Evolutionary conservation across 1,140 invertebrate species (phyloP).

Genomic region (Drosophila nigrodunni): DNA sequence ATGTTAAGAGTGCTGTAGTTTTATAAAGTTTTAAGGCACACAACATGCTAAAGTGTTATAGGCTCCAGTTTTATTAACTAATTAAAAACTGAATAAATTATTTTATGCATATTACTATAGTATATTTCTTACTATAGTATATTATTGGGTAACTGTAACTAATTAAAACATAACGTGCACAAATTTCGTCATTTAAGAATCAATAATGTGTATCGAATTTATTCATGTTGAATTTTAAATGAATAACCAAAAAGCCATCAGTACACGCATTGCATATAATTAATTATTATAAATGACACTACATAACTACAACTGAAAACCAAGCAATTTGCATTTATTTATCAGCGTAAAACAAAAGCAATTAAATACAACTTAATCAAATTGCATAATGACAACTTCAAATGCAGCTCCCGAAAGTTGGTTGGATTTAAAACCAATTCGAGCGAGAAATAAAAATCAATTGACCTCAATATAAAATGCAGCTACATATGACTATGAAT

Average conservation of each 20-base stretch:
- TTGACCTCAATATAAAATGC: conserved; percentile 61
- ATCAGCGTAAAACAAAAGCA: conserved; percentile 71
- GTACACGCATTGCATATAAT: conserved; percentile 53
- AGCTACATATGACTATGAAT: conserved; percentile 20
- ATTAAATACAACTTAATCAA: conserved; percentile 80
- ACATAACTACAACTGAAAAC: conserved; percentile 46
- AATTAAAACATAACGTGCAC: conserved; percentile 10
- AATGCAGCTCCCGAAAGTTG: conserved; percentile 47
- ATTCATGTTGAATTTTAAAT: conserved; percentile 34
- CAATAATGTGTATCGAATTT: conserved; percentile 10
- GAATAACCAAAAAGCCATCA: conserved; percentile 31
- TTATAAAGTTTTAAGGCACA: too few relatives aligned
- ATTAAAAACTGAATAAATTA: too few relatives aligned
- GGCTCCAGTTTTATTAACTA: too few relatives aligned
- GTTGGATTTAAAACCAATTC: neutral
- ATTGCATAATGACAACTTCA: conserved; percentile 73
- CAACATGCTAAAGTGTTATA: too few relatives aligned
- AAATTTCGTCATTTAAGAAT: conserved; percentile 1
- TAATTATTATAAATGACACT: conserved; percentile 65
- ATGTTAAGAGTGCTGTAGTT: neutral
- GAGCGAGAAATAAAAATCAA: conserved; percentile 44
- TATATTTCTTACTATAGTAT: neutral
- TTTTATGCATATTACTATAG: too few relatives aligned
- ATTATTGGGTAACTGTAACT: neutral
- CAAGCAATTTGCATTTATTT: conserved; percentile 74